phyloP scores from a whole-genome alignment of 2,113 vertebrate genomes.

The Cyphotilapia sp. region DNA sequence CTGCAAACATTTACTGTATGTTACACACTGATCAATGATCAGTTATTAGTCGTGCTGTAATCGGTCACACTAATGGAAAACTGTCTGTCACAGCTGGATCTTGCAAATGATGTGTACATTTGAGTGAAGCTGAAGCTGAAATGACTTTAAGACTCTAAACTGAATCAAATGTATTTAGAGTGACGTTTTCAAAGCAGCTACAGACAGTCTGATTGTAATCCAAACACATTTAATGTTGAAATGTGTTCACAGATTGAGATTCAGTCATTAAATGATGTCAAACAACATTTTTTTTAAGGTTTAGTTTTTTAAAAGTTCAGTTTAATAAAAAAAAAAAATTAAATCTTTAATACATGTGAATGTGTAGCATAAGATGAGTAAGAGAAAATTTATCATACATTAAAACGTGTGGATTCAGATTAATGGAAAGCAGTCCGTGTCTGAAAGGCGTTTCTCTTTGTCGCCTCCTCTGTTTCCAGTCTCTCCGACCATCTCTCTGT shows the following conservation, averaged over 20 bases:
- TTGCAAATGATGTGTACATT: neutral
- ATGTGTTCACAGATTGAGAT: neutral
- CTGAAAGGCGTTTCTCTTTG: neutral
- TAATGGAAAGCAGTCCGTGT: neutral
- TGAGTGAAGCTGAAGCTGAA: neutral
- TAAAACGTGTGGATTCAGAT: neutral
- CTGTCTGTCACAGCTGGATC: neutral
- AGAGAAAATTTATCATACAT: neutral
- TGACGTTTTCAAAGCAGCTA: neutral
- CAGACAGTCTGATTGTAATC: neutral
- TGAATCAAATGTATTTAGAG: neutral
- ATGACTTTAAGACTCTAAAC: neutral
- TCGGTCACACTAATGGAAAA: neutral
- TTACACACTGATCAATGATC: neutral
- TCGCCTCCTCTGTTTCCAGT: constrained; percentile 60
- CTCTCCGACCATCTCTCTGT: constrained; percentile 70
- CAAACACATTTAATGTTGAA: neutral
- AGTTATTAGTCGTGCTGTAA: neutral
- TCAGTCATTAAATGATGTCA: neutral
- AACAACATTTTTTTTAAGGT: neutral
- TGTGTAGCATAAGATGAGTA: neutral
- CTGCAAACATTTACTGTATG: neutral
- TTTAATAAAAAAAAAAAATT: neutral
- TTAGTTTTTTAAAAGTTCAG: neutral
- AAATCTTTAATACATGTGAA: neutral